These are phyloP conservation scores for Daktulosphaira vitifoliae DNA, from an alignment of 1,140 invertebrate genomes.

Conservation along the genomic window DNA sequence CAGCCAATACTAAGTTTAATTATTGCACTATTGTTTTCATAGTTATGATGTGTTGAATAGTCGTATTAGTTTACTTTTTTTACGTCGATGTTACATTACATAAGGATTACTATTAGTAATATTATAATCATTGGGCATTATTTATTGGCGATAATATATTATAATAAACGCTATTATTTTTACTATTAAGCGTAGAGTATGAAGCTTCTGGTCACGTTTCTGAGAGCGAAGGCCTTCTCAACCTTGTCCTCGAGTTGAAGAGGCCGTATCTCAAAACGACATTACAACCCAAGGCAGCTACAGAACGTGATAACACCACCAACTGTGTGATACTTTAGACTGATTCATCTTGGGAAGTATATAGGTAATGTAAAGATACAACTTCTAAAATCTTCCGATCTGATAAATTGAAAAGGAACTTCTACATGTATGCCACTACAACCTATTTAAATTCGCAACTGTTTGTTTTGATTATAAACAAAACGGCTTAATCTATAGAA, in stretches of 20 bases:
- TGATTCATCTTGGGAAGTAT: slow-evolving; percentile 6
- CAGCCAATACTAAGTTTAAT: slow-evolving; percentile 5
- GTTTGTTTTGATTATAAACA: slow-evolving; percentile 13
- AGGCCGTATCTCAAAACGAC: neutral
- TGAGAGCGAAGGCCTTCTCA: slow-evolving; percentile 10
- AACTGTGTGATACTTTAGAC: slow-evolving; percentile 31
- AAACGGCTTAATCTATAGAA: slow-evolving; percentile 5
- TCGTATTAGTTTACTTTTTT: neutral
- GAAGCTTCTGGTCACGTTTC: slow-evolving; percentile 31
- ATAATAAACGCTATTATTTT: slow-evolving; percentile 28
- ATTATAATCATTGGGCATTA: neutral
- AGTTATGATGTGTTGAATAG: too few species aligned
- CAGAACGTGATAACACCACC: slow-evolving; percentile 31
- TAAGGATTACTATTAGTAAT: too few species aligned
- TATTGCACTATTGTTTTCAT: slow-evolving; percentile 29
- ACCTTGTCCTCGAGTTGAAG: slow-evolving; percentile 31
- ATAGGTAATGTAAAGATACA: neutral
- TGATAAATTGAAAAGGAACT: neutral
- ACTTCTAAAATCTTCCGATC: neutral
- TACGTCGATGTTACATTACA: too few species aligned
- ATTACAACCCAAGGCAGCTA: neutral
- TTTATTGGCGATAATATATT: slow-evolving; percentile 21
- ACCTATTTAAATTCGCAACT: slow-evolving; percentile 27
- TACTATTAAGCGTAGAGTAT: neutral
- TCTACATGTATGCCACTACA: slow-evolving; percentile 22